Percentiles rank a stretch among this genome's conserved stretches.
Conservation (phyloP, 2,888 invertebrate genomes). For the Campoplex capitator region DNA sequence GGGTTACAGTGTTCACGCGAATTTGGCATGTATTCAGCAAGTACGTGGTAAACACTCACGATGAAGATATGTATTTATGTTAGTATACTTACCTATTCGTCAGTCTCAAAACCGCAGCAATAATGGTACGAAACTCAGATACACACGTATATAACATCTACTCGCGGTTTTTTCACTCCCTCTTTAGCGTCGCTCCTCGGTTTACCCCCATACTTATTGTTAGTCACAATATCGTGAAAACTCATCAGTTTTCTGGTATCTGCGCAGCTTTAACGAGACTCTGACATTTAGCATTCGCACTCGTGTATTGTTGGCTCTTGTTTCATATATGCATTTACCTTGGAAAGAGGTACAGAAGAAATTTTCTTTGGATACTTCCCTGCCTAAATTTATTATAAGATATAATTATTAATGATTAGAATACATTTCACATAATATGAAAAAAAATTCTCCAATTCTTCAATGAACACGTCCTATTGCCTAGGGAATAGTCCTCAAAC, state of each 20-base stretch:
- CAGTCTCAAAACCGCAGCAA: conserved; percentile 48
- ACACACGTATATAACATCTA: conserved; percentile 10
- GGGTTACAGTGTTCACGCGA: conserved; percentile 13
- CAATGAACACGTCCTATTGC: no score
- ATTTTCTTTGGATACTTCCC: no score
- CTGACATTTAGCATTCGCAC: conserved; percentile 63
- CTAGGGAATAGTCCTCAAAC: no score
- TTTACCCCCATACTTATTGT: conserved; percentile 15
- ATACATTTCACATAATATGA: not conserved
- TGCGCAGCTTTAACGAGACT: conserved; percentile 49
- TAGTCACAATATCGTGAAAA: conserved; percentile 29
- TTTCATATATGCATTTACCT: conserved; percentile 5
- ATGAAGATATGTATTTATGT: conserved; percentile 43
- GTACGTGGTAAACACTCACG: conserved; percentile 8
- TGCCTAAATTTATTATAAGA: not conserved
- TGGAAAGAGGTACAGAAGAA: not conserved
- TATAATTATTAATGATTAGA: not conserved
- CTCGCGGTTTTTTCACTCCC: not conserved
- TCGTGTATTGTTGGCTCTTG: conserved; percentile 31
- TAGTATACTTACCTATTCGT: conserved; percentile 45
- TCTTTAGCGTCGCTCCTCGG: conserved; percentile 28
- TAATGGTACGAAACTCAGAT: conserved; percentile 56
- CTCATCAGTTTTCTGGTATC: conserved; percentile 67
- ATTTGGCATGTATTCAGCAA: not conserved
- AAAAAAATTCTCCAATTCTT: no score